Conservation (phyloP, 23 tunicate species). For the Ciona savignyi region DNA sequence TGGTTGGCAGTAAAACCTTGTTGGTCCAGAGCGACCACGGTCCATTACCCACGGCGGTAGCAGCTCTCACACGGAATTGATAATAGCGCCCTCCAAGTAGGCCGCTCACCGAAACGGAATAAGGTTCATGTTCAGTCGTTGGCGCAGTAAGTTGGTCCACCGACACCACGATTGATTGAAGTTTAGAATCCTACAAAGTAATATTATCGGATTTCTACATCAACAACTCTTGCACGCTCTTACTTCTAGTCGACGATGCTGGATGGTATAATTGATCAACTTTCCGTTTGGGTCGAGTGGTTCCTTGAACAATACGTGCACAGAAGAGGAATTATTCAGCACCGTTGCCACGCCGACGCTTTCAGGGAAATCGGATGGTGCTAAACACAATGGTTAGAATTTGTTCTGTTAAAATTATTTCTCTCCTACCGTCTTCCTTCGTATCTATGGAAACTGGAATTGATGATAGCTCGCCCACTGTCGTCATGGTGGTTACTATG, state of each 20-base stretch:
- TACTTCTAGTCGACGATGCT: constrained; percentile 18
- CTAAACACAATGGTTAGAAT: too few relatives aligned
- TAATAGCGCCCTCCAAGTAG: constrained; percentile 54
- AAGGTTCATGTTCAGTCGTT: not conserved
- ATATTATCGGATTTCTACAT: too few relatives aligned
- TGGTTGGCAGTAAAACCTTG: constrained; percentile 22
- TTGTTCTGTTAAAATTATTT: too few relatives aligned
- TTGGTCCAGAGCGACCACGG: constrained; percentile 60
- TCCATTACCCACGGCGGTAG: constrained; percentile 61
- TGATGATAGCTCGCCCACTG: constrained; percentile 22
- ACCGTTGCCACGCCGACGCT: constrained; percentile 5
- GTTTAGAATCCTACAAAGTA: constrained; percentile 7
- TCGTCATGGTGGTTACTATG: constrained; percentile 30
- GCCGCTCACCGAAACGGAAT: constrained; percentile 20
- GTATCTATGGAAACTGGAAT: constrained; percentile 16
- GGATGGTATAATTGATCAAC: constrained; percentile 19
- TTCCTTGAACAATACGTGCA: constrained; percentile 18
- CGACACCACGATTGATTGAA: not conserved
- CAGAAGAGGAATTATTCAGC: constrained; percentile 48
- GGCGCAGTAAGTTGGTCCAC: constrained; percentile 3
- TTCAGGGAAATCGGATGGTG: constrained; percentile 38
- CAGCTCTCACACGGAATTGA: constrained; percentile 37
- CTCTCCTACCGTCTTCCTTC: constrained; percentile 43
- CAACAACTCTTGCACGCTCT: too few relatives aligned
- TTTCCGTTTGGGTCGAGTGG: constrained; percentile 58